Evolutionary conservation across 1,140 invertebrate genomes (phyloP), one percentile per base, ranked within the genome.

Genomic region (Trigoniulus corallinus): DNA sequence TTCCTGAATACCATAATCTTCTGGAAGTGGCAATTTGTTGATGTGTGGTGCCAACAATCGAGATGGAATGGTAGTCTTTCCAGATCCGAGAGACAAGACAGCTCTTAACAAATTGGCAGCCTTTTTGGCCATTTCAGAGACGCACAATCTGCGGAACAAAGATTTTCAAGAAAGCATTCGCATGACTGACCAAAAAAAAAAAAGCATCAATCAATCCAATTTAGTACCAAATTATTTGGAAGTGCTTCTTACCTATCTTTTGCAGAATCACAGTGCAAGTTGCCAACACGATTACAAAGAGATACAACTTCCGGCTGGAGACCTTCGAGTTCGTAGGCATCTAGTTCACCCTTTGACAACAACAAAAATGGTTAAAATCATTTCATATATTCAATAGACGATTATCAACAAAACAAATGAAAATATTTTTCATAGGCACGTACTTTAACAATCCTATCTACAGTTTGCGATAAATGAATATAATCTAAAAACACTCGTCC

Each of bases 401-500:
- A 34, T 34, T n/a, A n/a, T n/a, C n/a, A n/a, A n/a, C n/a, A n/a
- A n/a, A n/a, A n/a, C n/a, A n/a, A n/a, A n/a, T n/a, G n/a, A n/a
- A n/a, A n/a, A n/a, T n/a, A n/a, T 13, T 26, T 44, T 43, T 43
- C 37, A 21, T 0, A 24, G 23, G 15, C n/a, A 20, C 44, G 34
- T 53, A 64, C 61, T 48, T 67, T 61, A 51, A 72, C 61, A 2
- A 77, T 56, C 3, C 59, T 55, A 34, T 76, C 63, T 18, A 79
- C 64, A 48, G 71, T 66, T 20, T 61, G 55, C 21, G 72, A 74
- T 7, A 82, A 71, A 25, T 70, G 69, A 47, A 84, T 74, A 53
- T 79, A 84, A 58, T 83, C 78, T 56, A 77, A 67, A 41, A 79
- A 72, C 22, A 84, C 71, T 56, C 76, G 72, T 22, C 81, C 81